Conservation (phyloP, 2,888 invertebrate species). For the Augiades crinisus region DNA sequence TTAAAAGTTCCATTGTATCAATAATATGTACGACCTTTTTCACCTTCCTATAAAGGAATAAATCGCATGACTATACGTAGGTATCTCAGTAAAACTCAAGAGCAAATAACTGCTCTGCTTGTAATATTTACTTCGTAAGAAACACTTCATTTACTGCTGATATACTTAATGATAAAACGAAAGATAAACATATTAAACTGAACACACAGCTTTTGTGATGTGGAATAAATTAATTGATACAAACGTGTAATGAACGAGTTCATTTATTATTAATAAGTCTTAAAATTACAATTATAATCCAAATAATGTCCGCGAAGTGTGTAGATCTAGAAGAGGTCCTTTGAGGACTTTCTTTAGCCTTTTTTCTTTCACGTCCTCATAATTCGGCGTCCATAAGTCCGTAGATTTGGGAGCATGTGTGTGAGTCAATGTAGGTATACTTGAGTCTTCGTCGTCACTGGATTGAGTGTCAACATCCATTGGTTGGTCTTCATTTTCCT, state of each 20-base stretch:
- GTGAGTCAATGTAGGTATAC: constrained; percentile 34
- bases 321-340: constrained; percentile 54
- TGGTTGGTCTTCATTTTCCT: constrained; percentile 39
- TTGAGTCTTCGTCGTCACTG: constrained; percentile 58
- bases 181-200: no score
- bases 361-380: constrained; percentile 71
- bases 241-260: no score
- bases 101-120: neutral
- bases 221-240: no score
- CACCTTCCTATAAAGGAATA: neutral
- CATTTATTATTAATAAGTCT: neutral
- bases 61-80: neutral
- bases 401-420: constrained; percentile 46
- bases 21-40: neutral
- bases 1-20: constrained; percentile 48
- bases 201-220: no score
- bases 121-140: constrained; percentile 10
- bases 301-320: constrained; percentile 53
- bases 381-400: constrained; percentile 66
- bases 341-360: constrained; percentile 60
- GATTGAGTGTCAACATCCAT: constrained; percentile 51
- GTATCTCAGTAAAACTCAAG: neutral
- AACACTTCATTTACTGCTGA: constrained; percentile 2
- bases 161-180: no score
- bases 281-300: constrained; percentile 37